Evolutionary conservation across 2,888 invertebrate species (phyloP).

Genomic region (Drosophila kanekoi): DNA sequence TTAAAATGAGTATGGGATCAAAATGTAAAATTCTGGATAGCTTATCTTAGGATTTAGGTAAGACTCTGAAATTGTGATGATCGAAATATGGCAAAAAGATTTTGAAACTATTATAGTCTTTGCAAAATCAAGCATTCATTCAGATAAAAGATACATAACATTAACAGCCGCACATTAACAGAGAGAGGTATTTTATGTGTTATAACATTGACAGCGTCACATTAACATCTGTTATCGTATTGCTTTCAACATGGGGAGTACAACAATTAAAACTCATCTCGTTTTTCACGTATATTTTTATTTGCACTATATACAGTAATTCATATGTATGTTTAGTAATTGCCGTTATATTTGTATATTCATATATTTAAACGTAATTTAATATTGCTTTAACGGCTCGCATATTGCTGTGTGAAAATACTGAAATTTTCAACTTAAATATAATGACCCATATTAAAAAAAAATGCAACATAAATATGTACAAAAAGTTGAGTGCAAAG

Average conservation of each 20-base stretch:
- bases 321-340: slow-evolving; percentile 44
- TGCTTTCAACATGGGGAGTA: too few species aligned
- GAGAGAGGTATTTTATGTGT: too few species aligned
- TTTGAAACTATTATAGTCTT: too few species aligned
- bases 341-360: slow-evolving; percentile 49
- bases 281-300: slow-evolving; percentile 42
- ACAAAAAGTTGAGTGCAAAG: slow-evolving; percentile 45
- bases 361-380: slow-evolving; percentile 46
- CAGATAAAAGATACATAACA: too few species aligned
- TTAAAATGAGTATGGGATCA: too few species aligned
- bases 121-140: too few species aligned
- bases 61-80: too few species aligned
- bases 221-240: background rate
- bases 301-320: slow-evolving; percentile 59
- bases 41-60: too few species aligned
- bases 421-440: slow-evolving; percentile 67
- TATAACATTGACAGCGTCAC: too few species aligned
- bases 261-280: slow-evolving; percentile 2
- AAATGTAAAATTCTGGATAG: too few species aligned
- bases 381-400: slow-evolving; percentile 67
- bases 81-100: too few species aligned
- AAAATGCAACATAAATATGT: slow-evolving; percentile 56
- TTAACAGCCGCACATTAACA: too few species aligned
- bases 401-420: slow-evolving; percentile 54
- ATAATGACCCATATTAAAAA: slow-evolving; percentile 10